A percentile compares a stretch with the other conserved stretches of the same genome.
phyloP scores from a whole-genome alignment of 2,888 invertebrate species.

The Eurytoma adleriae region DNA sequence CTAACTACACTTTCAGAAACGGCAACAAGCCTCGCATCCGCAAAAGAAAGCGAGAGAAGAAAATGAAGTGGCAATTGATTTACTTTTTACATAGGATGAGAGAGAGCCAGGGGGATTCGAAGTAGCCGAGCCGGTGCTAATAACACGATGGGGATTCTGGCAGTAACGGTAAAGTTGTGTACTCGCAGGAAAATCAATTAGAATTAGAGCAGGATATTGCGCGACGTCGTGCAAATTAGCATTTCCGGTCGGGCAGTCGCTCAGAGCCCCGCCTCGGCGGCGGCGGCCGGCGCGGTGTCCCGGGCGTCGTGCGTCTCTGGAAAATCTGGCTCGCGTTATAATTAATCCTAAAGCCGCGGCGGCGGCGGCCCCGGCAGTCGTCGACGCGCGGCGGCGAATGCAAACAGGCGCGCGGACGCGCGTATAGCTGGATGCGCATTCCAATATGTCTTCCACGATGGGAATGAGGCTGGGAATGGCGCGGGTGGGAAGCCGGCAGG shows the following conservation, averaged over 20 bases:
- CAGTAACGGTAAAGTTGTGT: no score
- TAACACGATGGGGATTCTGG: no score
- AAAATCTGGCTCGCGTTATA: constrained; percentile 30
- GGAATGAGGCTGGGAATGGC: constrained; percentile 22
- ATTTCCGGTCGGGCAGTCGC: constrained; percentile 30
- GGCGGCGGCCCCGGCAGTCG: neutral
- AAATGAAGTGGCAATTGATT: no score
- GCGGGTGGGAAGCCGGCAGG: neutral
- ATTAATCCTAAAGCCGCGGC: constrained; percentile 41
- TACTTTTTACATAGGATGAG: no score
- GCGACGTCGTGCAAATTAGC: constrained; percentile 42
- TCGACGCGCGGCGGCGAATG: neutral
- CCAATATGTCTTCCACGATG: constrained; percentile 55
- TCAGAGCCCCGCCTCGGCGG: neutral
- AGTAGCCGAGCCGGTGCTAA: no score
- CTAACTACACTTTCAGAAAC: no score
- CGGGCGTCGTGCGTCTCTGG: neutral
- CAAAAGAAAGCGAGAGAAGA: no score
- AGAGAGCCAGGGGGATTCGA: no score
- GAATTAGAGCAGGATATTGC: neutral
- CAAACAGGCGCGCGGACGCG: constrained; percentile 18
- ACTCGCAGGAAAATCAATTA: no score
- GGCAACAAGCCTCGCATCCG: no score
- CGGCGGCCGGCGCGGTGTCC: neutral
- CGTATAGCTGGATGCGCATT: constrained; percentile 6